phyloP scores from a whole-genome alignment of 2,113 vertebrate genomes.

The Corythornis vintsioides region DNA sequence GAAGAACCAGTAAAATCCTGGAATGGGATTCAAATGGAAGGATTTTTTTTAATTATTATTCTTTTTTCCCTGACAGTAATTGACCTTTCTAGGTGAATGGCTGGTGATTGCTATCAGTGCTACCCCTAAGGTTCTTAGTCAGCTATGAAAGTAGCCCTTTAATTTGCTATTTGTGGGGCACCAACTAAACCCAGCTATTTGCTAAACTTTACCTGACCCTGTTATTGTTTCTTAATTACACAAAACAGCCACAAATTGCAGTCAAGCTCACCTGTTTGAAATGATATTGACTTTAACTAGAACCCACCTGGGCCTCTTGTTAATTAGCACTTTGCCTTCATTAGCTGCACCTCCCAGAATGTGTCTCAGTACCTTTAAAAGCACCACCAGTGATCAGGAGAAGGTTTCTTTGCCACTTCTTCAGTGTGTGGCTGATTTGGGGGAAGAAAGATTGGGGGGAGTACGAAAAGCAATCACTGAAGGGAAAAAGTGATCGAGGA shows the following conservation, averaged over 20 bases:
- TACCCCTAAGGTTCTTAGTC: background rate
- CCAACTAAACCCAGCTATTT: background rate
- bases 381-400: accelerated
- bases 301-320: background rate
- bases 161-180: background rate
- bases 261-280: background rate
- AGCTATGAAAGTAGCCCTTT: background rate
- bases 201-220: background rate
- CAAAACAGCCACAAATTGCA: background rate
- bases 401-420: background rate
- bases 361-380: background rate
- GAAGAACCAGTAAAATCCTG: background rate
- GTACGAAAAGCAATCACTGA: background rate
- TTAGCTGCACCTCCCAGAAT: background rate
- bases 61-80: background rate
- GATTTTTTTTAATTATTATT: background rate
- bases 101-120: background rate
- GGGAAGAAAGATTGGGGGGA: background rate
- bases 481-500: background rate
- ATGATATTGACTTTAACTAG: background rate
- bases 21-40: background rate
- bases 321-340: background rate
- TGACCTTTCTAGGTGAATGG: background rate
- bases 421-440: background rate
- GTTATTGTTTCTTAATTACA: background rate